Evolutionary conservation across 2,888 invertebrate genomes (phyloP).

Genomic region (Eucriotettix oculatus): DNA sequence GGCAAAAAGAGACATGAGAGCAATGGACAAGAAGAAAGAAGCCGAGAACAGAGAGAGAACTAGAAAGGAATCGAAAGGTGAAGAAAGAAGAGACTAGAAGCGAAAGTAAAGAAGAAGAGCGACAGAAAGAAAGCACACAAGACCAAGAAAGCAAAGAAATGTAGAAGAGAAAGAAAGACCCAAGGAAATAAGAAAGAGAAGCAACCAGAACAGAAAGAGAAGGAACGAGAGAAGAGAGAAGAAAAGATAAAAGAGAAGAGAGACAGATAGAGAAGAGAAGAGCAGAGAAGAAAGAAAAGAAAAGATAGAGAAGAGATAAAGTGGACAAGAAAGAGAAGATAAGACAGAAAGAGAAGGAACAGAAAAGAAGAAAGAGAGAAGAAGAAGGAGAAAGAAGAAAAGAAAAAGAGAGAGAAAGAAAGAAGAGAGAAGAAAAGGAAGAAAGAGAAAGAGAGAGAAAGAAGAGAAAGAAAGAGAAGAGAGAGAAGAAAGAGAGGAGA

Average conservation of each 20-base stretch:
- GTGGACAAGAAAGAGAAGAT: not conserved
- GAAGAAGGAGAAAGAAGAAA: not conserved
- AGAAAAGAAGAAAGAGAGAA: not conserved
- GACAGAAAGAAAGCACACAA: accelerated
- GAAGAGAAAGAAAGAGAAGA: not conserved
- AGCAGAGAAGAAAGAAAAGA: not conserved
- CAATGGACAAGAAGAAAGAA: not conserved
- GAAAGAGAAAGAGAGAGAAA: not conserved
- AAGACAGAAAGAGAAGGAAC: not conserved
- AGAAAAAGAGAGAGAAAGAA: not conserved
- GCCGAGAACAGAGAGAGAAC: not conserved
- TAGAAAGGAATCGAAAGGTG: not conserved
- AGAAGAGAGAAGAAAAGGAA: not conserved
- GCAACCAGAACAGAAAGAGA: not conserved
- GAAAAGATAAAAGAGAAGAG: not conserved
- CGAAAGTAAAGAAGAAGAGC: accelerated
- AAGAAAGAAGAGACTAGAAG: not conserved
- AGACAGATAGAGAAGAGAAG: accelerated
- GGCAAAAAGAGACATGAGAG: not conserved
- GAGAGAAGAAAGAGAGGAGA: not conserved
- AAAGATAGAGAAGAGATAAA: not conserved
- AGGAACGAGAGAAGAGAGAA: not conserved
- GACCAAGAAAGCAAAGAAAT: not conserved
- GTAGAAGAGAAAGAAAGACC: not conserved
- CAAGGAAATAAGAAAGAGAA: not conserved